phyloP scores from a whole-genome alignment of 1,140 invertebrate genomes.

The Zophobas atratus region DNA sequence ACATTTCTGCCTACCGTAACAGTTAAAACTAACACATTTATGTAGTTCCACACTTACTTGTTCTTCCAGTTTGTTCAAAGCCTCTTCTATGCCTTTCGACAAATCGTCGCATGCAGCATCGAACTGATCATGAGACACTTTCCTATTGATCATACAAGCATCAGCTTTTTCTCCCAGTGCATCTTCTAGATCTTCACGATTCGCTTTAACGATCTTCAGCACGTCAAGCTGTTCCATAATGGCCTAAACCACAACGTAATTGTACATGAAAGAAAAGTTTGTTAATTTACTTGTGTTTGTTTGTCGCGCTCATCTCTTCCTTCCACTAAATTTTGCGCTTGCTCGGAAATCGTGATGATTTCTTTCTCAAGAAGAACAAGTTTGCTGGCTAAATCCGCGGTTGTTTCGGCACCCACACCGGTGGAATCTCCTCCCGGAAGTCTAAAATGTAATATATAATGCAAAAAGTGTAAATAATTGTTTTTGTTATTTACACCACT shows the following conservation, averaged over 20 bases:
- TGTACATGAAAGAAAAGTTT: conserved; percentile 17
- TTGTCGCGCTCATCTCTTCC: conserved; percentile 14
- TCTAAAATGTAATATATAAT: conserved; percentile 1
- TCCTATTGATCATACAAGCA: conserved; percentile 74
- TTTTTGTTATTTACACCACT: conserved; percentile 8
- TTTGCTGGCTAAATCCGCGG: conserved; percentile 17
- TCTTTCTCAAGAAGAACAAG: conserved; percentile 55
- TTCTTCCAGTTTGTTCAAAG: conserved; percentile 73
- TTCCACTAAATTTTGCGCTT: conserved; percentile 64
- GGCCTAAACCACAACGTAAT: conserved; percentile 46
- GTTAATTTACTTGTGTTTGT: background rate
- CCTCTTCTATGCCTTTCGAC: conserved; percentile 74
- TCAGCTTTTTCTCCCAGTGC: conserved; percentile 81
- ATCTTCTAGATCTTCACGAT: conserved; percentile 77
- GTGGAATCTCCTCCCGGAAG: conserved; percentile 25
- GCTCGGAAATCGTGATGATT: conserved; percentile 59
- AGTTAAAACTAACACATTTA: background rate
- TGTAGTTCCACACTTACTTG: conserved; percentile 67
- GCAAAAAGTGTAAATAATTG: background rate
- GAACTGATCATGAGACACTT: conserved; percentile 80
- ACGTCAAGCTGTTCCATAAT: conserved; percentile 65
- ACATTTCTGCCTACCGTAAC: conserved; percentile 71
- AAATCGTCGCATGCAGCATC: conserved; percentile 77
- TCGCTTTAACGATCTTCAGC: conserved; percentile 71
- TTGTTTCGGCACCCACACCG: conserved; percentile 16